Percentiles rank a stretch among this genome's conserved stretches.
Conservation (phyloP, 2,888 invertebrate genomes). For the Rutpela maculata region DNA sequence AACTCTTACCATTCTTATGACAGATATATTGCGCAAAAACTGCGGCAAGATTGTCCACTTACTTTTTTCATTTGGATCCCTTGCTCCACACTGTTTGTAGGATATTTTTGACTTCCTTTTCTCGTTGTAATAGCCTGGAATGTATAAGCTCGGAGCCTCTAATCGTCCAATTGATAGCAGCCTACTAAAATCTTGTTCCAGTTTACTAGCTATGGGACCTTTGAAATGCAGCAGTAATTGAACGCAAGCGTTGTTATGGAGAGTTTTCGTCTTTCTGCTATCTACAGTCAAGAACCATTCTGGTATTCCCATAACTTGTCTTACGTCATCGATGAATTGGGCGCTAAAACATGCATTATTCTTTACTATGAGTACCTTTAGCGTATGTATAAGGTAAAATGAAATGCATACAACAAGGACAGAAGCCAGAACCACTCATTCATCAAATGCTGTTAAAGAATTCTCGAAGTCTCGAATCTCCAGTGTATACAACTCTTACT, state of each 20-base stretch:
- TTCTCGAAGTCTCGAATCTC: no score
- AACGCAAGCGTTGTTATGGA: constrained; percentile 87
- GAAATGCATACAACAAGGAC: no score
- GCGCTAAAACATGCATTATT: constrained; percentile 75
- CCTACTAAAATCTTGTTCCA: constrained; percentile 88
- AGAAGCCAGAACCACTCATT: no score
- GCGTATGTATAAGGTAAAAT: no score
- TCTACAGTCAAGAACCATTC: constrained; percentile 94
- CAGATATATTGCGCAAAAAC: no score
- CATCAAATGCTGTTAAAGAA: no score
- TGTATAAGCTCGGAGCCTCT: constrained; percentile 84
- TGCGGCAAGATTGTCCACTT: constrained; percentile 50
- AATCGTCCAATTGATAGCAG: constrained; percentile 85
- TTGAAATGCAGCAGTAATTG: constrained; percentile 92
- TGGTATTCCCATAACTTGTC: constrained; percentile 89
- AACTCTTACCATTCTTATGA: no score
- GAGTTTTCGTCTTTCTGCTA: constrained; percentile 84
- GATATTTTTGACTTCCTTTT: constrained; percentile 84
- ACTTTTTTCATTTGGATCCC: constrained; percentile 85
- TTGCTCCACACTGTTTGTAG: constrained; percentile 85
- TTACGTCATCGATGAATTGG: constrained; percentile 88
- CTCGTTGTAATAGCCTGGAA: constrained; percentile 84
- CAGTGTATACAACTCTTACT: no score
- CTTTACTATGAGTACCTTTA: no score
- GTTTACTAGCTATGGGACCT: constrained; percentile 85